These are phyloP conservation scores for Forbesichthys agassizii DNA, from an alignment of 2,113 vertebrate genomes.

Conservation along the genomic window DNA sequence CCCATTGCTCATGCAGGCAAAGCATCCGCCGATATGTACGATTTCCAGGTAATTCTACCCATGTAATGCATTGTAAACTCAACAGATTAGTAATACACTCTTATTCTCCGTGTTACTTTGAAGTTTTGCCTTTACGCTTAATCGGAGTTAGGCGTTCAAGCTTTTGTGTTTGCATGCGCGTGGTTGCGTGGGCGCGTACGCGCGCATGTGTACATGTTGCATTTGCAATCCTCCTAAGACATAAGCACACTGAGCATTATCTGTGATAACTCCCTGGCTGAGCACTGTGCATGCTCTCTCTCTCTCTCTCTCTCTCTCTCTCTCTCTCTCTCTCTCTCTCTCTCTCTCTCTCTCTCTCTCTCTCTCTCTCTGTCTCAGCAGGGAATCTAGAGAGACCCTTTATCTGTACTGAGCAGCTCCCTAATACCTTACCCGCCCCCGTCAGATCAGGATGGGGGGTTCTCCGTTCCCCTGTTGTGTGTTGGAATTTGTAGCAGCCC, in stretches of 20 bases:
- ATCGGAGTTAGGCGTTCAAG: conserved; percentile 53
- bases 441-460: conserved; percentile 20
- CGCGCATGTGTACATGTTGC: background rate
- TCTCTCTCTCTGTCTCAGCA: conserved; percentile 11
- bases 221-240: conserved; percentile 39
- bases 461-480: conserved; percentile 61
- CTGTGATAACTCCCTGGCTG: conserved; percentile 57
- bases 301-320: conserved; percentile 29
- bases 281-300: conserved; percentile 35
- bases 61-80: conserved; percentile 49
- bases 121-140: conserved; percentile 61
- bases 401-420: conserved; percentile 70
- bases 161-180: conserved; percentile 59
- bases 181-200: conserved; percentile 17
- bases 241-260: conserved; percentile 43
- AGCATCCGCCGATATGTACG: conserved; percentile 42
- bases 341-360: conserved; percentile 3
- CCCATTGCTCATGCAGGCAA: conserved; percentile 13
- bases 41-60: conserved; percentile 61
- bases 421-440: conserved; percentile 32
- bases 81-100: conserved; percentile 69
- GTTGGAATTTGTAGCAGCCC: conserved; percentile 59
- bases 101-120: conserved; percentile 63
- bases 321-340: conserved; percentile 6
- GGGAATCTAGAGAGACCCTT: conserved; percentile 65